Evolutionary conservation across 2,113 vertebrate genomes (phyloP), one percentile per base, ranked within the genome.

Genomic region (Paramormyrops kingsleyae): DNA sequence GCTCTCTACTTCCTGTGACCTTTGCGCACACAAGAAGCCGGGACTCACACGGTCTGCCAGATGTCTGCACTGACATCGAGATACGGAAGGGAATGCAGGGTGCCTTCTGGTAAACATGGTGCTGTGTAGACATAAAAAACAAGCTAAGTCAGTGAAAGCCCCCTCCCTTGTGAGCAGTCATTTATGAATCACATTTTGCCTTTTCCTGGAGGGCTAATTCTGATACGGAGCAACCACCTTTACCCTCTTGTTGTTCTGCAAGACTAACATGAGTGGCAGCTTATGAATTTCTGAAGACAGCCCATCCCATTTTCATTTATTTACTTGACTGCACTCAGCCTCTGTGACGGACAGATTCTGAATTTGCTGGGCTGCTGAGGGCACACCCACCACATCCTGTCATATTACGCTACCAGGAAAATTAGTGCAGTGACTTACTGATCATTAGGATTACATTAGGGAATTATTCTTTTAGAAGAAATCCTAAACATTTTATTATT

Each of bases 281-380:
- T 87, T 56, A 27, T 87, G 85, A 19, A 53, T 87, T 87, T 53
- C 49, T 56, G 19, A 31, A 87, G 84, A 86, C 84, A 86, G 84
- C 46, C 47, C n/a, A 17, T 27, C 49, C 19, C 47, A 27, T 49
- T 52, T 31, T 50, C n/a, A 31, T 87, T 87, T 84, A 24, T 84
- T 47, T 84, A 46, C 46, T 50, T 53, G 47, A 35, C 24, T 53
- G 85, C 46, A 15, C 24, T 53, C 84, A 5, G 84, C 24, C 47
- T 50, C n/a, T 35, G 84, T 50, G 84, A 50, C n/a, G 15, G 50
- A 56, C 50, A 31, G n/a, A 53, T 17, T 15, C n/a, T 56, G 85
- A 53, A 53, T 87, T 56, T 39, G n/a, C 47, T 86, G 84, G 77
- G 24, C n/a, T 39, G 19, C 19, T 39, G 13, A 50, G 47, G 5